phyloP scores from a whole-genome alignment of 2,113 vertebrate species.

The Tapirus terrestris region DNA sequence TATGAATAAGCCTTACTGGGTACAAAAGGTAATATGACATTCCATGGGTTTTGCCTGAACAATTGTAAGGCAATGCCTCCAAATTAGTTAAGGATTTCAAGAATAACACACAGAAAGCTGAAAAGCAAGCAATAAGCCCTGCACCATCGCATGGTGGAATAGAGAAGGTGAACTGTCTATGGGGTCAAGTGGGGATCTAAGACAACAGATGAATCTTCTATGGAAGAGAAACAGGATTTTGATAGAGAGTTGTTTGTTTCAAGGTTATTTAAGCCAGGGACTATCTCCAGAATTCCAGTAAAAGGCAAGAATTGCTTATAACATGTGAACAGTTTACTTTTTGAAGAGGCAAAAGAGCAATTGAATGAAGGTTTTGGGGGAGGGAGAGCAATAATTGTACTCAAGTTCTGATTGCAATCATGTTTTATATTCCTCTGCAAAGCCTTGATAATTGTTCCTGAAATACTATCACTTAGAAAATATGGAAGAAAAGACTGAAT shows the following conservation, averaged over 20 bases:
- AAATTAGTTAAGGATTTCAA: not conserved
- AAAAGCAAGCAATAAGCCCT: not conserved
- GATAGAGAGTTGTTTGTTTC: not conserved
- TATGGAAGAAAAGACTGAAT: not conserved
- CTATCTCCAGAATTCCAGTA: not conserved
- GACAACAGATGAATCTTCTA: not conserved
- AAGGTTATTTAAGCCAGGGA: not conserved
- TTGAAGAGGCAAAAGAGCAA: not conserved
- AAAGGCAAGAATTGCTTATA: not conserved
- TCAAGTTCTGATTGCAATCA: not conserved
- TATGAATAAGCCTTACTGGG: not conserved
- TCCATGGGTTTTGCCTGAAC: not conserved
- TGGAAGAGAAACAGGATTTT: not conserved
- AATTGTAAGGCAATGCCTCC: not conserved
- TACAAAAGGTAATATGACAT: not conserved
- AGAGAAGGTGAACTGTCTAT: not conserved
- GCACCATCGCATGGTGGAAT: not conserved
- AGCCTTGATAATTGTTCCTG: not conserved
- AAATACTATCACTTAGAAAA: not conserved
- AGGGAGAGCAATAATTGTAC: fast-evolving
- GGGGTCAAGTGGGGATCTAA: not conserved
- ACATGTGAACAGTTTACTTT: not conserved
- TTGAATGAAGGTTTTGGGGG: not conserved
- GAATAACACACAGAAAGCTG: not conserved
- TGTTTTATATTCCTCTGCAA: not conserved